Base-by-base conservation (phyloP, 2,113 vertebrate species). In the Verasper variegatus region DNA sequence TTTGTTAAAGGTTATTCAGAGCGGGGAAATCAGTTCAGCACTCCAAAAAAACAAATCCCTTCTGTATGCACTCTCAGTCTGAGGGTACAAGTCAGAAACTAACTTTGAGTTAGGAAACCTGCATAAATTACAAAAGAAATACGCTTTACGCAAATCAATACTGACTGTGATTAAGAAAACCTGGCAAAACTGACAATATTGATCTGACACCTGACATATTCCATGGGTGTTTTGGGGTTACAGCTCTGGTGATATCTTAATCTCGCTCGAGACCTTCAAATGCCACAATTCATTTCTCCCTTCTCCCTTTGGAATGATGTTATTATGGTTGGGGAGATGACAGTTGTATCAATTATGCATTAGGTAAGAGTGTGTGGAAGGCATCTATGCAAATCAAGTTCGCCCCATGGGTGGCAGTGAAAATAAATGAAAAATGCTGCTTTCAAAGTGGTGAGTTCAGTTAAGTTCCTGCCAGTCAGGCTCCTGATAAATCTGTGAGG, bases 321-420 rank as follows among this genome's bases (percentile, higher is more conserved):
- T 91, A 88, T 91, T 90, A 91, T 84, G 66, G 89, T 86, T 69
- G 67, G 76, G 66, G 80, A 85, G 80, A 90, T 92, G 88, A 90
- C 90, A 91, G 90, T 90, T 83, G 76, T 84, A 92, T 92, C 89
- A 92, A 91, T 92, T 90, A 92, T 92, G 89, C 86, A 92, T 90
- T 86, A 83, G 84, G 80, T 85, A 88, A 81, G 85, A 56, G 78
- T 81, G 78, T 86, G 82, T 69, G 62, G 83, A 87, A 81, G 84
- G 73, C 71, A 75, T 90, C 82, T 86, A 89, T 92, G 88, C 83
- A 91, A 92, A 92, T 88, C 49, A 71, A 60, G 77, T 65, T 82
- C 11, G 54, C 54, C 54, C 54, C 83, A 78, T 68, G 71, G 55
- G 49, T 58, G 66, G 67, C 71, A 58, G 84, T 68, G 72, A 88